These are phyloP conservation scores for Tragelaphus buxtoni DNA, from an alignment of 2,113 vertebrate species.

Conservation along the genomic window DNA sequence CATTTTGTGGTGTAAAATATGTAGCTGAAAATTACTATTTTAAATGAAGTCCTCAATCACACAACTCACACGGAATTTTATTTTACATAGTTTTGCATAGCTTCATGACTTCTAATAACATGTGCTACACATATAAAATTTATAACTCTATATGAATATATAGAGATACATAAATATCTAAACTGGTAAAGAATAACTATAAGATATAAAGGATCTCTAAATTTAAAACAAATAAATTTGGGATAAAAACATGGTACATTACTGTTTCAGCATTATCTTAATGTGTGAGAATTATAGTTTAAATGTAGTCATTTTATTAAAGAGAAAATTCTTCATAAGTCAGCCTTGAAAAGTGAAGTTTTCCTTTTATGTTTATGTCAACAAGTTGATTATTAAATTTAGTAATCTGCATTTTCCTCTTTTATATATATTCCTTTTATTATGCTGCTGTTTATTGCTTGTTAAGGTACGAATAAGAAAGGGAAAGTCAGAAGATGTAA, in stretches of 20 bases:
- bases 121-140: too few species aligned
- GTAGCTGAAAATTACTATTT: slow-evolving; percentile 84
- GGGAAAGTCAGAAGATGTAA: too few species aligned
- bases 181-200: too few species aligned
- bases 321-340: slow-evolving; percentile 70
- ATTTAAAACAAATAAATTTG: slow-evolving; percentile 71
- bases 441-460: background rate
- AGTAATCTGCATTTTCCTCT: slow-evolving; percentile 62
- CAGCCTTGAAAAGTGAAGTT: slow-evolving; percentile 75
- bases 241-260: slow-evolving; percentile 72
- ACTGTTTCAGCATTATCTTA: slow-evolving; percentile 73
- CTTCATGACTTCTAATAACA: slow-evolving; percentile 71
- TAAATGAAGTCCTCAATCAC: slow-evolving; percentile 76
- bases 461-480: too few species aligned
- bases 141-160: too few species aligned
- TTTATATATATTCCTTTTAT: slow-evolving; percentile 53
- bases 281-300: slow-evolving; percentile 78
- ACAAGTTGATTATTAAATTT: slow-evolving; percentile 78
- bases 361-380: slow-evolving; percentile 75
- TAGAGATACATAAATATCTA: too few species aligned
- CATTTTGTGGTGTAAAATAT: slow-evolving; percentile 87
- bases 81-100: slow-evolving; percentile 80
- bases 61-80: slow-evolving; percentile 76
- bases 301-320: slow-evolving; percentile 76
- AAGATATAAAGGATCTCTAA: slow-evolving; percentile 66